Evolutionary conservation across 1,140 invertebrate genomes (phyloP).

Genomic region (Drosophila arawakana): DNA sequence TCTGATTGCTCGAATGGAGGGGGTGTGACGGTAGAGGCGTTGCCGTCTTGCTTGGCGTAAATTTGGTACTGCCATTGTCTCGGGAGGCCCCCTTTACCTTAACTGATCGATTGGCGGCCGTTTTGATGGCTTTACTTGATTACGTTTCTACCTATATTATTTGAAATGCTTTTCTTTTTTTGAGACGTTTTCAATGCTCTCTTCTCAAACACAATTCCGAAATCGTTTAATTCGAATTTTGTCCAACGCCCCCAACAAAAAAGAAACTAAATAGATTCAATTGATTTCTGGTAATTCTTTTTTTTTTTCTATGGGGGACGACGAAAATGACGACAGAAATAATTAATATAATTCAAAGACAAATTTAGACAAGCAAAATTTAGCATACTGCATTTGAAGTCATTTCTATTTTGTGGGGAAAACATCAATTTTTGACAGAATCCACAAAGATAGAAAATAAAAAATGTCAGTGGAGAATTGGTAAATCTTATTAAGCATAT

Average conservation of each 20-base stretch:
- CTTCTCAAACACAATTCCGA: conserved; percentile 7
- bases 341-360: conserved; percentile 1
- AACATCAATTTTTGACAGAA: neutral
- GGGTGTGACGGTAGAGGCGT: neutral
- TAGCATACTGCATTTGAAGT: neutral
- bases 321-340: conserved; percentile 7
- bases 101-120: conserved; percentile 18
- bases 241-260: conserved; percentile 5
- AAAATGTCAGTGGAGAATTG: too few species aligned
- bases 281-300: neutral
- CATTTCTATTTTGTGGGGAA: neutral
- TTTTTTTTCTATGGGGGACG: conserved; percentile 12
- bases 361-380: conserved; percentile 33
- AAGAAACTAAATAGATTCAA: too few species aligned
- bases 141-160: neutral
- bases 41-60: neutral
- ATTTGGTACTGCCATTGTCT: conserved; percentile 10
- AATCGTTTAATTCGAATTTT: conserved; percentile 27
- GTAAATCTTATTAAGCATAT: too few species aligned
- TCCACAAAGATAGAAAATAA: neutral
- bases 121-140: conserved; percentile 23
- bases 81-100: conserved; percentile 30
- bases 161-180: neutral
- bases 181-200: neutral
- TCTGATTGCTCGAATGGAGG: neutral